Percentiles rank a stretch among this genome's conserved stretches.
These are phyloP conservation scores for Ctena decussata DNA, from an alignment of 2,888 invertebrate genomes.

Conservation along the genomic window DNA sequence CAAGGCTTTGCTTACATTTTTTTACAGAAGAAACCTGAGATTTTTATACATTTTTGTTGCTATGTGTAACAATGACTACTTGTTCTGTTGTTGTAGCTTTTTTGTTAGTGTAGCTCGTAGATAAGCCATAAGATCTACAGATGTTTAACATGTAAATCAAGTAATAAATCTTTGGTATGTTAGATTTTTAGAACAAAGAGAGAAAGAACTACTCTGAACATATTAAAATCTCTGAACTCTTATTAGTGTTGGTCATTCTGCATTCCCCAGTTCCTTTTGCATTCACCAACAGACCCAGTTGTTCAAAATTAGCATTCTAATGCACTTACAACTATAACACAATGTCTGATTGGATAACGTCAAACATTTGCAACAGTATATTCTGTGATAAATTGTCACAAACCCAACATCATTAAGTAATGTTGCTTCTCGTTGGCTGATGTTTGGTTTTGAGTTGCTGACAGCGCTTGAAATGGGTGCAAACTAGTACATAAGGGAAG, in stretches of 20 bases:
- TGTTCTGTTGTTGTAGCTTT: neutral
- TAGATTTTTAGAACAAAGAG: conserved; percentile 8
- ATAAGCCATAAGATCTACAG: neutral
- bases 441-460: too few relatives aligned
- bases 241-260: neutral
- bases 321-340: too few relatives aligned
- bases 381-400: too few relatives aligned
- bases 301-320: too few relatives aligned
- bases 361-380: too few relatives aligned
- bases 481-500: too few relatives aligned
- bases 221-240: conserved; percentile 6
- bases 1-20: neutral
- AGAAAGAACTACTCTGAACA: neutral
- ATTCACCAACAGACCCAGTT: too few relatives aligned
- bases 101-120: conserved; percentile 3
- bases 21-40: neutral
- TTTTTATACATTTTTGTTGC: neutral
- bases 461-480: too few relatives aligned
- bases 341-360: too few relatives aligned
- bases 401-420: too few relatives aligned
- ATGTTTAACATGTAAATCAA: neutral
- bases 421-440: too few relatives aligned
- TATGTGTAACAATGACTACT: neutral
- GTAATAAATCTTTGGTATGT: neutral
- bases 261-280: neutral